Conservation (phyloP, 2,113 vertebrate species). For the Petaurus breviceps region DNA sequence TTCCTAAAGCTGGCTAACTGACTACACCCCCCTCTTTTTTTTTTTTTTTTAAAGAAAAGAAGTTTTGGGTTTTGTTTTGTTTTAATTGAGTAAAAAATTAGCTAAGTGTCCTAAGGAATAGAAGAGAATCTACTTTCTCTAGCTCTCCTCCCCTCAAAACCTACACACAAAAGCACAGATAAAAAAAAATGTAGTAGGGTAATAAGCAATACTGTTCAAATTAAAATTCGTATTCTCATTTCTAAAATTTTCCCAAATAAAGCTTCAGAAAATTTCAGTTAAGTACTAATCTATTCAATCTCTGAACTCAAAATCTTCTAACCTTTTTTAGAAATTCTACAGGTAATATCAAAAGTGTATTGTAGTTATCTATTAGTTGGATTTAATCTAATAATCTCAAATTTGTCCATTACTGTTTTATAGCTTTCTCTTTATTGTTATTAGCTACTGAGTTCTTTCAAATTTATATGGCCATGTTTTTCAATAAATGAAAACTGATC, state of each 20-base stretch:
- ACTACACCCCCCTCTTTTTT: background rate
- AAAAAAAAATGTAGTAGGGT: background rate
- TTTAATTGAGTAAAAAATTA: background rate
- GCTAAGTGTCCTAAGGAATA: background rate
- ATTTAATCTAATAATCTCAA: constrained; percentile 29
- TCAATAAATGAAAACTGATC: background rate
- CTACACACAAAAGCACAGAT: background rate
- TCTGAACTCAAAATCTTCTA: constrained; percentile 1
- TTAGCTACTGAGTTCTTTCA: constrained; percentile 15
- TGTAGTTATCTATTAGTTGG: background rate
- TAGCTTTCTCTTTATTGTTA: background rate
- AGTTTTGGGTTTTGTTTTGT: too few species aligned
- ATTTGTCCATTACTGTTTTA: constrained; percentile 24
- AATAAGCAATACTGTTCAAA: background rate
- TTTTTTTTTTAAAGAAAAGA: background rate
- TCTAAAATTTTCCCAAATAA: constrained; percentile 18
- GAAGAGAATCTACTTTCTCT: background rate
- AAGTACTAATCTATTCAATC: background rate
- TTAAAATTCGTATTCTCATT: background rate
- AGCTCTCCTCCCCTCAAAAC: background rate
- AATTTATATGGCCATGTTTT: constrained; percentile 22
- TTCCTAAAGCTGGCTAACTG: background rate
- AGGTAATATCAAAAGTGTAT: constrained; percentile 14
- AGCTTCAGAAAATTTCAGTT: constrained; percentile 28
- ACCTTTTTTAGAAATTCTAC: background rate